phyloP scores from a whole-genome alignment of 2,113 vertebrate species.

The Corythoichthys haematopterus region DNA sequence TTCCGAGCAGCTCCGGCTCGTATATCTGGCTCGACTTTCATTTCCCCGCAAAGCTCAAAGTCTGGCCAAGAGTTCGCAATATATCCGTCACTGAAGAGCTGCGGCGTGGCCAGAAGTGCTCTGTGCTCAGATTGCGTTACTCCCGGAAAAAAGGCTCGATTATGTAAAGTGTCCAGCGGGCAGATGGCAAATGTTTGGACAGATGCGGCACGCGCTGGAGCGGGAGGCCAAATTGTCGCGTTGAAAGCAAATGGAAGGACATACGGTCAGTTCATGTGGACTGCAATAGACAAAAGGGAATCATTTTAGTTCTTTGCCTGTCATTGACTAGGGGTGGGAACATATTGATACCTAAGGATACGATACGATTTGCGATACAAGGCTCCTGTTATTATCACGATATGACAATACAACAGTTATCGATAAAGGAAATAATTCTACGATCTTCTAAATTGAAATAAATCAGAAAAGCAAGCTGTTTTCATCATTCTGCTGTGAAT shows the following conservation, averaged over 20 bases:
- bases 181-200: conserved; percentile 60
- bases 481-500: too few relatives aligned
- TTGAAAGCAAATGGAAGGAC: background rate
- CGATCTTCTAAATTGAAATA: too few relatives aligned
- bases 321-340: too few relatives aligned
- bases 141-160: conserved; percentile 49
- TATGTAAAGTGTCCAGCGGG: conserved; percentile 57
- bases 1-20: conserved; percentile 46
- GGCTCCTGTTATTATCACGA: too few relatives aligned
- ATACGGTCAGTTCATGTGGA: background rate
- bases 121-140: conserved; percentile 45
- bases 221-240: background rate
- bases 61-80: conserved; percentile 20
- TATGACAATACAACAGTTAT: too few relatives aligned
- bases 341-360: too few relatives aligned
- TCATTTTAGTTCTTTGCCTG: background rate
- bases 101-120: conserved; percentile 42
- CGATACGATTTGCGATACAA: too few relatives aligned
- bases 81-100: conserved; percentile 34
- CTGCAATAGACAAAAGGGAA: conserved; percentile 9
- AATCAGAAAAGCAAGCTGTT: too few relatives aligned
- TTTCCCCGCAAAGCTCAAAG: conserved; percentile 49
- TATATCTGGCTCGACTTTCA: conserved; percentile 51
- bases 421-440: too few relatives aligned
- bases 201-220: conserved; percentile 35